A percentile compares a stretch with the other conserved stretches of the same genome.
Conservation (phyloP, 2,113 vertebrate genomes). For the Myrmophylax atrothorax region DNA sequence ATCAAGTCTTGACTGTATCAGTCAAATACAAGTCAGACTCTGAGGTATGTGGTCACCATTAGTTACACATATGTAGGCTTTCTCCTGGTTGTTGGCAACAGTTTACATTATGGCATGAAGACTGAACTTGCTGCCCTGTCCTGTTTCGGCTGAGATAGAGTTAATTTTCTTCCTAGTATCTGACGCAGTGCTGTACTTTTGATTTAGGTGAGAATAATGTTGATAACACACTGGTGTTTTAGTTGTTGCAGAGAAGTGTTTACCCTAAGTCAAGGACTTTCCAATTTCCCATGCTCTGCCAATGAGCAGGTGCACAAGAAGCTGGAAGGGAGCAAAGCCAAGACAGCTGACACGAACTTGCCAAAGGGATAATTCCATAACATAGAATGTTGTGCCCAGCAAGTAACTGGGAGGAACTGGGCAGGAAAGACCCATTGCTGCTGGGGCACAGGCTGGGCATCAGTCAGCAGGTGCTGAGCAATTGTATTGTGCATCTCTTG, state of each 20-base stretch:
- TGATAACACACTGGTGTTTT: neutral
- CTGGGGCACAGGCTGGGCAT: neutral
- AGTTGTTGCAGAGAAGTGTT: neutral
- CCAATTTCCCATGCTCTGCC: neutral
- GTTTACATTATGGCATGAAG: neutral
- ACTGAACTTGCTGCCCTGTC: neutral
- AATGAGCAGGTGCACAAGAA: neutral
- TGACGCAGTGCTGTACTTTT: neutral
- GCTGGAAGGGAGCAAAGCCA: neutral
- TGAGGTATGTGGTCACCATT: neutral
- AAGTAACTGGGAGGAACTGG: too few relatives aligned
- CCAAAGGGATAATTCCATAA: neutral
- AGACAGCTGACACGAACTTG: neutral
- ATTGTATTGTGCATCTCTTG: neutral
- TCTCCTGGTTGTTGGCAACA: neutral
- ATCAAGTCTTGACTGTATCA: neutral
- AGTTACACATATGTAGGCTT: neutral
- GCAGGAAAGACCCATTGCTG: neutral
- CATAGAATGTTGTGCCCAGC: neutral
- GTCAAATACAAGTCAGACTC: neutral
- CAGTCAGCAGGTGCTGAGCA: neutral
- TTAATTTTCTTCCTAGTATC: neutral
- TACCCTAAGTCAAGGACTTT: neutral
- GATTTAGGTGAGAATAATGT: neutral
- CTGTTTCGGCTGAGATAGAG: neutral